Evolutionary conservation across 2,888 invertebrate genomes (phyloP), one percentile per base, ranked within the genome.

Genomic region (Cephus nigrinus): DNA sequence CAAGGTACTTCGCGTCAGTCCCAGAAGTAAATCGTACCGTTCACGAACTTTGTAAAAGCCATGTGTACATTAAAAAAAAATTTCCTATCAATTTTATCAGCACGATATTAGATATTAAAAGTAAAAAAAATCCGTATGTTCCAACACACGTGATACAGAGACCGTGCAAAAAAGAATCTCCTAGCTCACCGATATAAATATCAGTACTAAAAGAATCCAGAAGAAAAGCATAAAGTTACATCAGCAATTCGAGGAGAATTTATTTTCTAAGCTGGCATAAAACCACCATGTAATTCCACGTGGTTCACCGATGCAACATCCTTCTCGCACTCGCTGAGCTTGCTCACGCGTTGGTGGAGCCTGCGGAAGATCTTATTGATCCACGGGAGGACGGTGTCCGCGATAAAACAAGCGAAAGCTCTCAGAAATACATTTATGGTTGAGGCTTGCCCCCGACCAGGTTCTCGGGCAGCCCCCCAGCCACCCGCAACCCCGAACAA

Each of bases 361-460:
- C 15, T 55, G 55, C 23, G 23, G 55, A 55, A 55, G 55, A 55
- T 55, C 55, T 55, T 55, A 55, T 55, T 55, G 55, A 55, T 55
- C 55, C 31, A 30, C 15, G 68, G 30, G 15, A 31, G 68, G 11
- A 73, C 33, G 72, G 33, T 55, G 30, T 40, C 55, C 34, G 40
- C 33, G 73, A 77, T 77, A 55, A 77, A 74, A 74, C 68, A 71
- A 71, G 71, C 36, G 33, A 77, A 75, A 77, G 74, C 71, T 40
- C 55, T 77, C 77, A 77, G 77, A 77, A 77, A 77, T 77, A 71
- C 74, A 77, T 77, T 75, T 77, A 77, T 36, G 74, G 74, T 77
- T 33, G 74, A 55, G 69, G 74, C 33, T 74, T 71, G 69, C 75
- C 77, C 68, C 77, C 71, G 71, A 68, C 69, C 71, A 69, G 36